Evolutionary conservation across 2,113 vertebrate genomes (phyloP), one percentile per base, ranked within the genome.

Genomic region (Noturus placidus): DNA sequence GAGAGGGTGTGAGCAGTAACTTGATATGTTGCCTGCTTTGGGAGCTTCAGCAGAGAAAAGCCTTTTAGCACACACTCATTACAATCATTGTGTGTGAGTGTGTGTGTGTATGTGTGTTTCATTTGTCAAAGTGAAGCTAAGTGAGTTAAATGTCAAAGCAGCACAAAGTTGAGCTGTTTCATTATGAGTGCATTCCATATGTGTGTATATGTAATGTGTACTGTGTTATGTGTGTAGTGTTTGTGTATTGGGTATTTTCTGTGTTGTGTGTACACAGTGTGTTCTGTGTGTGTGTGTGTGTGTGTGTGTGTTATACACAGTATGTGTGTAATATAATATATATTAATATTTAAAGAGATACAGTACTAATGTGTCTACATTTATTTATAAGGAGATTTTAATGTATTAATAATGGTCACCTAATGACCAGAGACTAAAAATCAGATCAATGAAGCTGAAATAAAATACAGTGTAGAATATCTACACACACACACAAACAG

Each of bases 11-110:
- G 76, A 69, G 76, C 76, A 59, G 87, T 85, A 85, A 88, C 78
- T 85, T 72, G 83, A 91, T 89, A 83, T 80, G 52, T 52, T 72
- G 30, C 54, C 61, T 83, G 84, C 90, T 91, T 87, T 89, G 83
- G 87, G 59, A 88, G 88, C 79, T 70, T 35, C 17, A 80, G 63
- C 63, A 83, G 63, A 87, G 72, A 89, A 87, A 86, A 67, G 83
- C 27, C 63, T 74, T 90, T 85, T 89, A 72, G 89, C 15, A 83
- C 65, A 17, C 70, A 65, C 79, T 82, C 76, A 80, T 84, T 88
- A 87, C 85, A 77, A 78, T 50, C 1, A 63, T 33, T 84, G 46
- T 59, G 88, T 54, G 72, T 54, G 85, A 69, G n/a, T 65, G 56
- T 86, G 25, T 76, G 46, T 63, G 33, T 46, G 57, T 63, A 11